Percentiles rank a stretch among this genome's conserved stretches.
Evolutionary conservation across 92 coral and sea anemone genomes (phyloP).

Genomic region (Pocillopora meandrina): DNA sequence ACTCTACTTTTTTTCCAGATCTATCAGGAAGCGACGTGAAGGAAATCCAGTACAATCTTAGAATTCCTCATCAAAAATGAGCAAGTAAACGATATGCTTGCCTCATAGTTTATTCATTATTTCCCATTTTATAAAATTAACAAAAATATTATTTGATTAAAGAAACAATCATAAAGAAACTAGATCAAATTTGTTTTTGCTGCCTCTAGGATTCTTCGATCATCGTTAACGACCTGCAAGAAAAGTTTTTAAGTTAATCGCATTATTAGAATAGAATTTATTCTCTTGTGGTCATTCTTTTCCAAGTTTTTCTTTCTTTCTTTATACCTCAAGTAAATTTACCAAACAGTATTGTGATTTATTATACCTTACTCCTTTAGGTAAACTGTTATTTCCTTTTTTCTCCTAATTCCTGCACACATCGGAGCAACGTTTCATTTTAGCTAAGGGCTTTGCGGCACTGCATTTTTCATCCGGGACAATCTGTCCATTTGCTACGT

Average conservation of each 20-base stretch:
- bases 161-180: background rate
- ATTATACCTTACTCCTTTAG: background rate
- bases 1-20: no score
- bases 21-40: no score
- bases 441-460: conserved; percentile 2
- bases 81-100: background rate
- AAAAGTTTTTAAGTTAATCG: background rate
- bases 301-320: no score
- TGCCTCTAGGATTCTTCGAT: background rate
- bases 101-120: conserved; percentile 6
- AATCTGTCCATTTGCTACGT: background rate
- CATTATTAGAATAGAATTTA: no score
- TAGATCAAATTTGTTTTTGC: background rate
- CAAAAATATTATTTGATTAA: conserved; percentile 1
- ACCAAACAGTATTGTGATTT: background rate
- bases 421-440: conserved; percentile 30
- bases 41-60: no score
- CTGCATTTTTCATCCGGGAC: conserved; percentile 18
- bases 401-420: background rate
- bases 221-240: background rate
- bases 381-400: background rate
- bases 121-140: background rate
- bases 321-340: no score
- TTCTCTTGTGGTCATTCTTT: no score
- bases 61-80: no score